Base-by-base conservation (phyloP, 2,797 vertebrate genomes). In the Sarcoramphus papa region DNA sequence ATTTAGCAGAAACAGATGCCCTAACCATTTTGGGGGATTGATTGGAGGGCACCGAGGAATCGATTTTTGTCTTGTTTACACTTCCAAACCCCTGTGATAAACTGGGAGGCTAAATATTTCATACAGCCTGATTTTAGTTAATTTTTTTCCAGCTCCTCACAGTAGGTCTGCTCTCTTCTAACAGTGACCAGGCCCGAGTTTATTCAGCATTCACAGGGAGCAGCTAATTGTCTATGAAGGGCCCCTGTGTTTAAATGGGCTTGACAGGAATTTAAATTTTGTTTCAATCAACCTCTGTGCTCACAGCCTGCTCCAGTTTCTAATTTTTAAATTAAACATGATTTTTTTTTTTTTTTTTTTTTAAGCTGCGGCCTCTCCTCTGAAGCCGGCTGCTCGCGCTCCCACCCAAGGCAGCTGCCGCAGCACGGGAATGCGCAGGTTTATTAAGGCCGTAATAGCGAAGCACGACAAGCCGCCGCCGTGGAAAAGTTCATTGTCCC, bases 61-160 rank as follows among this genome's bases (percentile, higher is more conserved):
- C 98, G 98, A 98, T 98, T 99, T 98, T 99, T 99, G 99, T 99
- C 99, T 99, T 99, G 98, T 99, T 99, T 99, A 99, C 98, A 99
- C 98, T 99, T 99, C 98, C 97, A 96, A 95, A 97, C 97, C 98
- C 98, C 98, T 81, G 93, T 97, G 97, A 97, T 98, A 97, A 96
- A 97, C 97, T 89, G 90, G 91, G 97, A 98, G 97, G 98, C 97
- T 97, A 97, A 97, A 98, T 98, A 98, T 98, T 98, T 98, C 98
- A 98, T 98, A 97, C 95, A 89, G 97, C 95, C 98, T 98, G 98
- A 80, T 98, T 98, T 98, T 97, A 97, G 98, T 98, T 98, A 97
- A 98, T 98, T 98, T 97, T 96, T 98, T 96, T 92, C 83, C 96
- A 76, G 96, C 56, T 82, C 97, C 96, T 98, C 98, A 75, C 98